Evolutionary conservation across 2,113 vertebrate genomes (phyloP), one percentile per base, ranked within the genome.

Genomic region (Pseudopipra pipra): DNA sequence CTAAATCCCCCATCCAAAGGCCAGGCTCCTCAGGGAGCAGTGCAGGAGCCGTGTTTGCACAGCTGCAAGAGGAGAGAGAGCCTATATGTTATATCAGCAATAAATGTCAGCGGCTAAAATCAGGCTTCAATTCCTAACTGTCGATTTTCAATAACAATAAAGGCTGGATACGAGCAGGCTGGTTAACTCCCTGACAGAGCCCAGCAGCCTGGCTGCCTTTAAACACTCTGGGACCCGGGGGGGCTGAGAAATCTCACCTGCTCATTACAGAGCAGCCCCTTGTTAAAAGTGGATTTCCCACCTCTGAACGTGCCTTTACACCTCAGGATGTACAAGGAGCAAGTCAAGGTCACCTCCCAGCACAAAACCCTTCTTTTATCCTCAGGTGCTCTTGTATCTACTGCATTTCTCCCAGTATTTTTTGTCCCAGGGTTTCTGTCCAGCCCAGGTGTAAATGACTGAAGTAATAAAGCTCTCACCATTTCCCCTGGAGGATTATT

Each of bases 21-120:
- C 46, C 10, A 8, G 21, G 27, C 54, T 80, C 77, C 3, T 0
- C 9, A 13, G 80, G 71, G 47, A 87, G 33, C 56, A 41, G n/a
- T 9, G 52, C 39, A 25, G 37, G 51, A 74, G 39, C 66, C 1
- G 1, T 2, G n/a, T 39, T 55, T 37, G 43, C 52, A 17, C 0
- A 1, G 67, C 90, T 73, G 3, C 0, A 7, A 19, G 55, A 49
- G 58, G 54, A 37, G n/a, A 88, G 51, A 78, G 67, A 0, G 4
- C 8, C 58, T 33, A 1, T 63, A 19, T 27, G 6, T 93, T 59
- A 47, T 7, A 51, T 8, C 81, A 75, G 81, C 81, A 85, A 89
- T 96, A 94, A 96, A 85, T 51, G 31, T 85, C 92, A 94, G 92
- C 81, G 51, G 21, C 87, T 65, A 14, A 89, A 78, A 91, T 23